Conservation (phyloP, 2,113 vertebrate genomes). For the Barbus barbus region DNA sequence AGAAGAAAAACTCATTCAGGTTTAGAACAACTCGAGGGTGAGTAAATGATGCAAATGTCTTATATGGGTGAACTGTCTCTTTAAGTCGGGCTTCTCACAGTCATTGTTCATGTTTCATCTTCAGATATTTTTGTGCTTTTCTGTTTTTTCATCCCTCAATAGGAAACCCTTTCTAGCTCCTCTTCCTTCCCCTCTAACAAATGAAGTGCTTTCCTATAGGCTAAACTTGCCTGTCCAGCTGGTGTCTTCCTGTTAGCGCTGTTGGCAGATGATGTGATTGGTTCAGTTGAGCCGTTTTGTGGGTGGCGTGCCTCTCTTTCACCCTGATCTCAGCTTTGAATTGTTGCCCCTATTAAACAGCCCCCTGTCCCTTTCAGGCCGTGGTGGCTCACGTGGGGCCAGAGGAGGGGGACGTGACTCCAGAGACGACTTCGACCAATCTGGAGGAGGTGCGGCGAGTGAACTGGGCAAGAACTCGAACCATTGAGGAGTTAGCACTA, state of each 20-base stretch:
- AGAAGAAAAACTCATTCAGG: too few species aligned
- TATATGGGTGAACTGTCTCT: background rate
- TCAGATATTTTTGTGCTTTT: background rate
- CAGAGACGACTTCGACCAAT: conserved; percentile 83
- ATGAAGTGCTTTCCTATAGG: conserved; percentile 5
- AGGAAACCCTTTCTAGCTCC: conserved; percentile 21
- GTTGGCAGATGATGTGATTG: conserved; percentile 22
- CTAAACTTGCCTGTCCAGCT: conserved; percentile 12
- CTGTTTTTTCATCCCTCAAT: background rate
- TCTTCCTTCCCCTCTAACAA: conserved; percentile 30
- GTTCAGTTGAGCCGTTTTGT: conserved; percentile 14
- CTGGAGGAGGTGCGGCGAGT: conserved; percentile 72
- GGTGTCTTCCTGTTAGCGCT: conserved; percentile 8
- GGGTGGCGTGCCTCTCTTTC: conserved; percentile 27
- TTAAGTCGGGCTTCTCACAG: background rate
- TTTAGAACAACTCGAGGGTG: too few species aligned
- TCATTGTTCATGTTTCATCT: conserved; percentile 23
- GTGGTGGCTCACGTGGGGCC: conserved; percentile 81
- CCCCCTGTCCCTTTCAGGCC: conserved; percentile 81
- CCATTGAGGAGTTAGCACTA: background rate
- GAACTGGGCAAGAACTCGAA: conserved; percentile 1
- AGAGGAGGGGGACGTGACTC: conserved; percentile 85
- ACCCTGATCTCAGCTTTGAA: background rate
- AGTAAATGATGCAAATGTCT: too few species aligned
- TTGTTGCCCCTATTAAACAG: conserved; percentile 60